These are phyloP conservation scores for Drosophila cardini DNA, from an alignment of 1,140 invertebrate genomes.

Conservation along the genomic window DNA sequence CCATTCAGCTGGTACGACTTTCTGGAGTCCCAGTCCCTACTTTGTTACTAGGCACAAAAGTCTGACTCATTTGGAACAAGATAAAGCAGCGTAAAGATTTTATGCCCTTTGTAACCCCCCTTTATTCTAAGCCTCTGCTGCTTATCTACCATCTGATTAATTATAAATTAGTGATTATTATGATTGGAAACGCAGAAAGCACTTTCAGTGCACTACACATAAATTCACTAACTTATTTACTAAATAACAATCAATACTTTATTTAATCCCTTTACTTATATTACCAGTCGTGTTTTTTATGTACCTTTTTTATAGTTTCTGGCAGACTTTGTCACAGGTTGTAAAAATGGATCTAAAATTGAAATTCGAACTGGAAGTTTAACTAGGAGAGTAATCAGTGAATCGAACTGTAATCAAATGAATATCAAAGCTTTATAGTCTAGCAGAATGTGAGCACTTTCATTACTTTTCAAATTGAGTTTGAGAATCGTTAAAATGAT, in stretches of 20 bases:
- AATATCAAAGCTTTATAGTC: background rate
- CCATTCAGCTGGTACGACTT: background rate
- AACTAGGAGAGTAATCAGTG: background rate
- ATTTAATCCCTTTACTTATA: constrained; percentile 11
- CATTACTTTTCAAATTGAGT: constrained; percentile 5
- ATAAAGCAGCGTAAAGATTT: background rate
- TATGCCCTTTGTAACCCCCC: background rate
- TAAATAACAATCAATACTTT: constrained; percentile 23
- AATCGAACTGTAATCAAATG: background rate
- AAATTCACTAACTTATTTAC: constrained; percentile 24
- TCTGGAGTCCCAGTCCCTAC: background rate
- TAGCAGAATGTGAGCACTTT: constrained; percentile 10
- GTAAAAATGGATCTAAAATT: constrained; percentile 22
- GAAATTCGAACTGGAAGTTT: constrained; percentile 10
- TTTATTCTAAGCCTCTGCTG: background rate
- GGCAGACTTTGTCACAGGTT: constrained; percentile 42
- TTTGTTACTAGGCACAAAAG: constrained; percentile 11
- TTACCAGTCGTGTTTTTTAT: constrained; percentile 11
- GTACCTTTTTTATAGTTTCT: constrained; percentile 6
- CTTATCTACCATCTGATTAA: constrained; percentile 18
- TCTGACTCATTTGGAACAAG: constrained; percentile 28
- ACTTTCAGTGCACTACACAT: background rate
- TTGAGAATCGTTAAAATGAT: constrained; percentile 6
- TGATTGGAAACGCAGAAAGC: background rate
- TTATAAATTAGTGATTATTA: constrained; percentile 23